Conservation (phyloP, 2,113 vertebrate genomes). For the Gallinago undulata region DNA sequence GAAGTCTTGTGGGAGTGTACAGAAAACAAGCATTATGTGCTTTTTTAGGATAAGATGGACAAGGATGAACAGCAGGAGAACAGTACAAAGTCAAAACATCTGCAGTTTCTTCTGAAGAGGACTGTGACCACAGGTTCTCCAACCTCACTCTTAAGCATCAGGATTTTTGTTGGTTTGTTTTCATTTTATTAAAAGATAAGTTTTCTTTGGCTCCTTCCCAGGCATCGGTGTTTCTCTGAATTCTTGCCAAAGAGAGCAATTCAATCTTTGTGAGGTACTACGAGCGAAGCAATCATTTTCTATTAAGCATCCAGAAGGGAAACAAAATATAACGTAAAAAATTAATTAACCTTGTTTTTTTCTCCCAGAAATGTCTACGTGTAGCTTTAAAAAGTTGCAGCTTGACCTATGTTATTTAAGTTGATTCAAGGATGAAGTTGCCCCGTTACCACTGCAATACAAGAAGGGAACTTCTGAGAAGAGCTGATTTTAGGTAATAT, state of each 20-base stretch:
- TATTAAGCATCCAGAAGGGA: background rate
- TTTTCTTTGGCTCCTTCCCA: background rate
- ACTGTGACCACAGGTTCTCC: background rate
- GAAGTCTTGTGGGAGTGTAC: background rate
- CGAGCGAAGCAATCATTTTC: background rate
- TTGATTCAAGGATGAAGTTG: background rate
- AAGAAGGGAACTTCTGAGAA: background rate
- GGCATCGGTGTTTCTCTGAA: background rate
- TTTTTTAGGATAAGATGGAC: background rate
- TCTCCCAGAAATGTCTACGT: background rate
- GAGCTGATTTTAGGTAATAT: background rate
- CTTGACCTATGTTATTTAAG: background rate
- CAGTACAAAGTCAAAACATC: background rate
- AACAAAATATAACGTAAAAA: background rate
- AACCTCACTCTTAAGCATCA: background rate
- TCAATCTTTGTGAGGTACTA: background rate
- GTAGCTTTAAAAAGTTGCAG: background rate
- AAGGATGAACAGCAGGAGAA: background rate
- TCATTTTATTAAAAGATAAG: constrained; percentile 1
- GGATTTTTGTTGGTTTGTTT: background rate
- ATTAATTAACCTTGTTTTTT: background rate
- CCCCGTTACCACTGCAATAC: background rate
- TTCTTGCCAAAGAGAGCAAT: background rate
- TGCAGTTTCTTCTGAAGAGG: background rate
- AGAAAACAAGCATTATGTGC: background rate